Base-by-base conservation (phyloP, 37 sponge, comb jelly and placozoan species). In the Bolinopsis microptera region DNA sequence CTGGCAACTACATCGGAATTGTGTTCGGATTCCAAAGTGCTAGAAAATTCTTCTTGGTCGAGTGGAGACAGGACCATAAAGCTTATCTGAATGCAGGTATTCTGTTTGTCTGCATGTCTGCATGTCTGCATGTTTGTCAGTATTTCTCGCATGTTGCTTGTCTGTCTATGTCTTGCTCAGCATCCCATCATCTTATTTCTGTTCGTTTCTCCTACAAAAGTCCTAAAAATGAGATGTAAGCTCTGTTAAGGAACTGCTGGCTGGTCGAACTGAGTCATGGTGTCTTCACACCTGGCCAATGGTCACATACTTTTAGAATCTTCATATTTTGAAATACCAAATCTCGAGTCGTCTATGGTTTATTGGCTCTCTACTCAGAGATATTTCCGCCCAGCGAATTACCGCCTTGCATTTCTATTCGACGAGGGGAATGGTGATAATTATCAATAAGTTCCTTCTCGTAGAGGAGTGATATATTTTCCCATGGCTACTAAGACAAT, bases 1-100 rank as follows among this genome's bases (percentile, higher is more conserved):
- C 90, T 16, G 90, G 90, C 1, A 86, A 86, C 61, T 39, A 39
- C 61, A 86, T 86, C 13, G 90, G 90, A 3, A 24, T 86, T 21
- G 90, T 86, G 30, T 86, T 86, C 26, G 90, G 90, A 16, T 86
- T 86, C 90, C 90, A 86, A 30, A 86, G 61, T 86, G 61, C 90
- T 13, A 9, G 48, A 27, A 13, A 38, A 3, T 86, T 86, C 61
- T 40, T 41, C 30, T 18, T 86, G 30, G 61, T 86, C 0, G 26
- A 35, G 3, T 86, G 90, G 90, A 86, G 90, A 41, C 1, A 48
- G 36, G 90, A 86, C 30, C 90, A 86, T 24, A 24, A 16, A 23
- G 23, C 80, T 77, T 77, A 35, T 36, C 21, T 77, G 3, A 32
- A 77, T 32, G 80, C 27, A 77, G 80, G 80, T 77, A 48, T 13